Base-by-base conservation (phyloP, 1,140 invertebrate species). In the Sycophaga agraensis region DNA sequence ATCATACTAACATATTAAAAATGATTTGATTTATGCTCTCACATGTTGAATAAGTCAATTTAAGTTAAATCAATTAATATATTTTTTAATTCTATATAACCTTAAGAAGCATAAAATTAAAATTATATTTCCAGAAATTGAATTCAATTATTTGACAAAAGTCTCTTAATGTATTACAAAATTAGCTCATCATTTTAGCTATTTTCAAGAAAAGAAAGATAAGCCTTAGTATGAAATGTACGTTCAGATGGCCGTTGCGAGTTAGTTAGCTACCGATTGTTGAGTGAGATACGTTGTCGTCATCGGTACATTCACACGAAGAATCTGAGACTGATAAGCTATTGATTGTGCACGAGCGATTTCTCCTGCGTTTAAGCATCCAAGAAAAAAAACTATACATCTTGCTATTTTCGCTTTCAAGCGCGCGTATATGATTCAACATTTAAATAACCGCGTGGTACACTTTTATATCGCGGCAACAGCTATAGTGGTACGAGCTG, bases 211-310 rank as follows among this genome's bases (percentile, higher is more conserved):
- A 56, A 19, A 21, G 19, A 56, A 35, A 57, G 55, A 57, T 57
- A 57, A 57, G 55, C 28, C 17, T 12, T 6, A 22, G 28, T 46
- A 56, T 56, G 54, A 21, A 57, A 57, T 37, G 22, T 17, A 34
- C 55, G 34, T 21, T 16, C 34, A 16, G 21, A 19, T 21, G 12
- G 28, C 16, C 17, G 21, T 34, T 17, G 26, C n/a, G 43, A 48
- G 34, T 49, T 48, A 59, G 48, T 59, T 59, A 51, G 31, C 28
- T 51, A 21, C 48, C 48, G 58, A 53, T 59, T 40, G 28, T 21
- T 17, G 24, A n/a, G n/a, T n/a, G n/a, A 58, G 43, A 48, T 49
- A 49, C 45, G 34, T n/a, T 5, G 16, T 37, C 19, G 14, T n/a
- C 24, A 28, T 6, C 22, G 37, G 34, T 35, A 16, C 5, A 46